These are phyloP conservation scores for Protobothrops flavoviridis DNA, from an alignment of 2,113 vertebrate species.

Conservation along the genomic window DNA sequence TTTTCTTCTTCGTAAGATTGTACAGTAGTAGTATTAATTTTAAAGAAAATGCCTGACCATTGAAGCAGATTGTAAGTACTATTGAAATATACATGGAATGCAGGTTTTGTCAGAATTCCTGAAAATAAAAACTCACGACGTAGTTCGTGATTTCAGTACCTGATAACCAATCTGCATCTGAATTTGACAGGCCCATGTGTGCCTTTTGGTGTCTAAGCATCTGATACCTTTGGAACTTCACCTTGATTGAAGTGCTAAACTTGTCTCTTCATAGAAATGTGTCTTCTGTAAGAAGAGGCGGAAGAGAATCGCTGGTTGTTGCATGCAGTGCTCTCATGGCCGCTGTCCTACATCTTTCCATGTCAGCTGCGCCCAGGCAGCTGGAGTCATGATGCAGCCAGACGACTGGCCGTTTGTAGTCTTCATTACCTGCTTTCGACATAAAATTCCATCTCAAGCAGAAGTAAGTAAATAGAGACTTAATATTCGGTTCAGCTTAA, in stretches of 20 bases:
- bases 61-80: not conserved
- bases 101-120: not conserved
- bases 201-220: not conserved
- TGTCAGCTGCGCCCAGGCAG: conserved; percentile 93
- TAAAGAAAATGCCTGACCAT: not conserved
- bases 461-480: conserved; percentile 75
- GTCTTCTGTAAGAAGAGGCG: conserved; percentile 95
- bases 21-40: not conserved
- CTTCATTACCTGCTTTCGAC: conserved; percentile 94
- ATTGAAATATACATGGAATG: not conserved
- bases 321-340: conserved; percentile 95
- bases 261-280: conserved; percentile 81
- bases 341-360: conserved; percentile 97
- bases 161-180: not conserved
- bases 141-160: not conserved
- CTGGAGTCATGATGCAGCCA: conserved; percentile 94
- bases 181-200: not conserved
- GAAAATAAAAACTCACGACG: not conserved
- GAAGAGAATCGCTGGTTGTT: conserved; percentile 91
- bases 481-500: not conserved
- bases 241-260: not conserved
- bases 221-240: not conserved
- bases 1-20: not conserved
- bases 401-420: conserved; percentile 98
- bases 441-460: conserved; percentile 85